Evolutionary conservation across 2,113 vertebrate genomes (phyloP).

Genomic region (Calypte anna): DNA sequence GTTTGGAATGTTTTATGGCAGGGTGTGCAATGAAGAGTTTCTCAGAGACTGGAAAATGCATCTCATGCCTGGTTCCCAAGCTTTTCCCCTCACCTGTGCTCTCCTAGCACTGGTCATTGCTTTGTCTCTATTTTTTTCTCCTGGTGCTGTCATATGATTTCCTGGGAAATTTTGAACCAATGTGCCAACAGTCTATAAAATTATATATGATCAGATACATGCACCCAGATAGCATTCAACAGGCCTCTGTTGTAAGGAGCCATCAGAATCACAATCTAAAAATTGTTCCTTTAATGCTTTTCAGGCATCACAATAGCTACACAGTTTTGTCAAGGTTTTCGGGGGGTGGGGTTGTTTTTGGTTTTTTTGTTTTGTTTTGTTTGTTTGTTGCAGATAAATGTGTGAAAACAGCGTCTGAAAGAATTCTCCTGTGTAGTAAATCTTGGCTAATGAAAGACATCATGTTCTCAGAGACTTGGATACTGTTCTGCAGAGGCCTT

Average conservation of each 20-base stretch:
- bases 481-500: neutral
- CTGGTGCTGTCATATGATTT: neutral
- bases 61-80: neutral
- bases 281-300: neutral
- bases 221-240: neutral
- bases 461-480: neutral
- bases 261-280: neutral
- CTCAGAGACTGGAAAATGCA: conserved; percentile 17
- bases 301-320: neutral
- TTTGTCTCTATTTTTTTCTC: neutral
- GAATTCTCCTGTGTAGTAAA: neutral
- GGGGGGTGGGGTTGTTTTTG: neutral
- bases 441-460: neutral
- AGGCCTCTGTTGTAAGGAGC: neutral
- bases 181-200: neutral
- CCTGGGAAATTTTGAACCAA: neutral
- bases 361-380: neutral
- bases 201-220: conserved; percentile 2
- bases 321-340: no score
- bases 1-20: neutral
- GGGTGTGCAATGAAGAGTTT: conserved; percentile 5
- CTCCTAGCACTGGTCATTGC: neutral
- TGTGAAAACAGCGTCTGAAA: neutral
- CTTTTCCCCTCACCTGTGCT: neutral
- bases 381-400: neutral